Evolutionary conservation across 2,113 vertebrate genomes (phyloP).

Genomic region (Centrocercus urophasianus): DNA sequence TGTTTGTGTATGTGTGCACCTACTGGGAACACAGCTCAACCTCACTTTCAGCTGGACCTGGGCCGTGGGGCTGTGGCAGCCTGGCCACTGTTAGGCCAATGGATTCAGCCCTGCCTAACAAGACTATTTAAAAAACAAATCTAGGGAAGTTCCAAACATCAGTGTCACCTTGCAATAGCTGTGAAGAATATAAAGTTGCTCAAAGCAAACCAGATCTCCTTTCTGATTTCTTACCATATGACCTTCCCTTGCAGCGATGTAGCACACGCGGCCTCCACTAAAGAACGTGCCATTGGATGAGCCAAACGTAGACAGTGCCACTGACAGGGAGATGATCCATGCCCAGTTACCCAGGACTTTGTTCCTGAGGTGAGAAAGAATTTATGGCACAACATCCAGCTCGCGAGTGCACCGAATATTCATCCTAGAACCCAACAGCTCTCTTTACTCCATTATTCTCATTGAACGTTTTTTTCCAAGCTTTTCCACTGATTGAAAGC

Average conservation of each 20-base stretch:
- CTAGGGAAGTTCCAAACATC: background rate
- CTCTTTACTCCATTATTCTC: background rate
- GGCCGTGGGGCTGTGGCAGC: background rate
- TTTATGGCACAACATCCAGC: background rate
- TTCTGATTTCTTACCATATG: constrained; percentile 83
- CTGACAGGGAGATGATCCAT: constrained; percentile 89
- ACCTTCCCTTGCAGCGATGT: constrained; percentile 89
- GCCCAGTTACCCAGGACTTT: constrained; percentile 89
- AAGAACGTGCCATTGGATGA: constrained; percentile 87
- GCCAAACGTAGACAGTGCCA: constrained; percentile 87
- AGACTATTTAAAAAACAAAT: background rate
- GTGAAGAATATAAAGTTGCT: background rate
- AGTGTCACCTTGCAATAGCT: background rate
- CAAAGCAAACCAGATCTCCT: background rate
- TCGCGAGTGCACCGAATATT: accelerated
- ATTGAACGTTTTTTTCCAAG: background rate
- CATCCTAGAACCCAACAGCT: background rate
- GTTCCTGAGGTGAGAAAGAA: constrained; percentile 73
- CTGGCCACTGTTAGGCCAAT: background rate
- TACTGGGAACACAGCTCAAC: background rate
- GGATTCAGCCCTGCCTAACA: background rate
- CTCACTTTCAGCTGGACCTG: background rate
- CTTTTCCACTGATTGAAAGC: background rate
- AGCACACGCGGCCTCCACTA: constrained; percentile 84
- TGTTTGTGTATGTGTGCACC: background rate